phyloP scores from a whole-genome alignment of 2,797 vertebrate genomes.

The Eremophila alpestris region DNA sequence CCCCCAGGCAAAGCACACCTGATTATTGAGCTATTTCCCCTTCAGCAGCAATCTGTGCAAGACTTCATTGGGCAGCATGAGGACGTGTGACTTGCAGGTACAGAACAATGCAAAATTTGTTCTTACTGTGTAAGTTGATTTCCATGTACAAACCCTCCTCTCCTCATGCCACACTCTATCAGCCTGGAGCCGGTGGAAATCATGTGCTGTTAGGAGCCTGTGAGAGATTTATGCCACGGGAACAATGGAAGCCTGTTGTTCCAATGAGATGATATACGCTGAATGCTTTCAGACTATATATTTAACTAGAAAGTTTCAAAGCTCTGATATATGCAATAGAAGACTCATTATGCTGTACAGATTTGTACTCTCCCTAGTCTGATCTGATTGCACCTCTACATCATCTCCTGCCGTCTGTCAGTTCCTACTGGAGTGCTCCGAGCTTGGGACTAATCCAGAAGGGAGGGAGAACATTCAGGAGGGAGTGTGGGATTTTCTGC shows the following conservation, averaged over 20 bases:
- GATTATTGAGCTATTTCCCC: neutral
- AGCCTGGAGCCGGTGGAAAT: slow-evolving; percentile 35
- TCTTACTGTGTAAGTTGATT: slow-evolving; percentile 30
- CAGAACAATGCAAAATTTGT: slow-evolving; percentile 58
- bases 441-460: neutral
- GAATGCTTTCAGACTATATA: slow-evolving; percentile 14
- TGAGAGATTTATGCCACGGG: slow-evolving; percentile 42
- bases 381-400: slow-evolving; percentile 39
- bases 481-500: neutral
- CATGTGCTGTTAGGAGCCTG: slow-evolving; percentile 17
- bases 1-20: neutral
- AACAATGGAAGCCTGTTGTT: slow-evolving; percentile 69
- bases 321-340: slow-evolving; percentile 44
- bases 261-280: slow-evolving; percentile 32
- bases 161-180: neutral
- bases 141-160: slow-evolving; percentile 32
- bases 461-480: neutral
- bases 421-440: neutral
- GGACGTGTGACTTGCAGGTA: neutral
- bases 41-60: neutral
- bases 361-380: slow-evolving; percentile 4
- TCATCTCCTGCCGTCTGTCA: slow-evolving; percentile 50
- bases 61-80: neutral
- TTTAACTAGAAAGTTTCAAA: slow-evolving; percentile 37
- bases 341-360: slow-evolving; percentile 30